Percentiles rank a stretch among this genome's conserved stretches.
Evolutionary conservation across 1,140 invertebrate genomes (phyloP).

Genomic region (Pogonomyrmex barbatus): DNA sequence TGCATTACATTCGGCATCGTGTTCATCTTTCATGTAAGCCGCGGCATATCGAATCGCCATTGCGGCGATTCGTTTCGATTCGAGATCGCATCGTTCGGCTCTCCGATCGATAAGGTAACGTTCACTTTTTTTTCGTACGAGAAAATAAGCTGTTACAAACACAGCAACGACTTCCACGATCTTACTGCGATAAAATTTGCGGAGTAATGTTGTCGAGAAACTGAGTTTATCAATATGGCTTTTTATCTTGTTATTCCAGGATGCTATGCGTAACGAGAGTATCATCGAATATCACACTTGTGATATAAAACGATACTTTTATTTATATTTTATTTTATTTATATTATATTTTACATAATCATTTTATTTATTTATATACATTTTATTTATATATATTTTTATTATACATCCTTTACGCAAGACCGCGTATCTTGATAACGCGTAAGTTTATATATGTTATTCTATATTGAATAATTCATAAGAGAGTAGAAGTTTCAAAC

Average conservation of each 20-base stretch:
- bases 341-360: constrained; percentile 1
- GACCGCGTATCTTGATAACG: neutral
- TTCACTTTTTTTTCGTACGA: neutral
- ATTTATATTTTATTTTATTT: constrained; percentile 9
- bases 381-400: constrained; percentile 29
- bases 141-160: neutral
- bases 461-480: constrained; percentile 30
- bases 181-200: neutral
- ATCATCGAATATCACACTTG: neutral
- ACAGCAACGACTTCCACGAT: neutral
- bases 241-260: constrained; percentile 9
- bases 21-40: constrained; percentile 6
- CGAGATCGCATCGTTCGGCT: neutral
- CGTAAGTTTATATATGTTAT: constrained; percentile 31
- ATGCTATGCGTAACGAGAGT: neutral
- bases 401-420: constrained; percentile 20
- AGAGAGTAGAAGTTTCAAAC: constrained; percentile 13
- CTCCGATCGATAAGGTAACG: constrained; percentile 4
- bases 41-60: constrained; percentile 17
- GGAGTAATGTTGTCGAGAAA: neutral
- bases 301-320: neutral
- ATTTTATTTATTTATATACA: constrained; percentile 17
- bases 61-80: constrained; percentile 30
- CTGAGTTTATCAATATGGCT: neutral
- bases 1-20: constrained; percentile 14